Conservation (phyloP, 2,888 invertebrate genomes). For the Lithophane socia region DNA sequence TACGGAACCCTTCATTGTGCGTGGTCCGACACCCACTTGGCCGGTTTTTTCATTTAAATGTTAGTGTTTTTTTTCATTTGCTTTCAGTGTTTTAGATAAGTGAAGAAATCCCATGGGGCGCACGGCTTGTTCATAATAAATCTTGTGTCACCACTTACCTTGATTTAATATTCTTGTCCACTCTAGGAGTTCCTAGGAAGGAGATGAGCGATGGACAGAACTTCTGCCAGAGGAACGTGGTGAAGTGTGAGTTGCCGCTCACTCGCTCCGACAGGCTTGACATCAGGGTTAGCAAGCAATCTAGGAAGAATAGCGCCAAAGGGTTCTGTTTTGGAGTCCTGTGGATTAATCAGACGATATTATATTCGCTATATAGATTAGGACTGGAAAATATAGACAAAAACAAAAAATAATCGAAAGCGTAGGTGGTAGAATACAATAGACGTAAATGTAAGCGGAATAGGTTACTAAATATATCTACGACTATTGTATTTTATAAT, state of each 20-base stretch:
- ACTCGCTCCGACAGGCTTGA: constrained; percentile 95
- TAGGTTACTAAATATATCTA: no score
- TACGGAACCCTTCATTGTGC: no score
- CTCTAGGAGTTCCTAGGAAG: constrained; percentile 96
- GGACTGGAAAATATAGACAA: background rate
- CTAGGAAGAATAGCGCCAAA: constrained; percentile 94
- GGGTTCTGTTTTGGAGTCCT: constrained; percentile 92
- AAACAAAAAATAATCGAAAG: no score
- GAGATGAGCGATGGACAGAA: constrained; percentile 97
- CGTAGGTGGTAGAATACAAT: no score
- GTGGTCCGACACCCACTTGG: no score
- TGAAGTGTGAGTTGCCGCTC: constrained; percentile 95
- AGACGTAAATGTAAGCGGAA: no score
- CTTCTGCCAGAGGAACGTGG: constrained; percentile 97
- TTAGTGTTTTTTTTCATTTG: no score
- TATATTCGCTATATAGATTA: background rate
- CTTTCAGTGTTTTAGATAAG: no score
- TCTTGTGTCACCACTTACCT: constrained; percentile 82
- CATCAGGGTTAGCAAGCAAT: constrained; percentile 96
- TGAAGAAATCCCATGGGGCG: no score
- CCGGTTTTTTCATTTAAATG: no score
- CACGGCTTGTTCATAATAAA: background rate
- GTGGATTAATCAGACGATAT: constrained; percentile 31
- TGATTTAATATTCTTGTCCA: constrained; percentile 94
- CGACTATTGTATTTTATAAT: no score